phyloP scores from a whole-genome alignment of 2,888 invertebrate genomes.

The Zelleria hepariella region DNA sequence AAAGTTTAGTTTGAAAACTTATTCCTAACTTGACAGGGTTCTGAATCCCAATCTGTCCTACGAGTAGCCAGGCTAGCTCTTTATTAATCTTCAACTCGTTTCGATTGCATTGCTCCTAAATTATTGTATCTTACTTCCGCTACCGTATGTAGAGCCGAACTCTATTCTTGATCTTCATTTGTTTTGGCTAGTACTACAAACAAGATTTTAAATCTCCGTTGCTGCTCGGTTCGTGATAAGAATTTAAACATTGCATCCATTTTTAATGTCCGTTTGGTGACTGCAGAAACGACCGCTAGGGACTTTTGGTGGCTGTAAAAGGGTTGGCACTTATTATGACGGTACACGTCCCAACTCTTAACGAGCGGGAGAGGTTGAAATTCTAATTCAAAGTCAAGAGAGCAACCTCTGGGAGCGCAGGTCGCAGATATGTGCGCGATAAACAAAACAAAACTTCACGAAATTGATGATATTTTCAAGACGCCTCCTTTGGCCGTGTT shows the following conservation, averaged over 20 bases:
- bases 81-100: too few relatives aligned
- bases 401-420: not conserved
- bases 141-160: too few relatives aligned
- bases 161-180: too few relatives aligned
- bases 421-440: not conserved
- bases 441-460: not conserved
- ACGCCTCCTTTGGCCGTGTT: conserved; percentile 25
- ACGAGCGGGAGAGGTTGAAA: conserved; percentile 1
- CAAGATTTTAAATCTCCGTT: not conserved
- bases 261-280: not conserved
- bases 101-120: too few relatives aligned
- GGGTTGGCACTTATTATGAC: not conserved
- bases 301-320: not conserved
- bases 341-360: not conserved
- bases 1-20: too few relatives aligned
- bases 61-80: too few relatives aligned
- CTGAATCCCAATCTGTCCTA: too few relatives aligned
- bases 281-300: not conserved
- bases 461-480: not conserved
- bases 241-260: not conserved
- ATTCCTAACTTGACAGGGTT: too few relatives aligned
- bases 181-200: too few relatives aligned
- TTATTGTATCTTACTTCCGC: too few relatives aligned
- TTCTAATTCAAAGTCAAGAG: not conserved
- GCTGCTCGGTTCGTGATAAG: not conserved